phyloP scores from a whole-genome alignment of 2,113 vertebrate genomes.

The Amphiprion percula region DNA sequence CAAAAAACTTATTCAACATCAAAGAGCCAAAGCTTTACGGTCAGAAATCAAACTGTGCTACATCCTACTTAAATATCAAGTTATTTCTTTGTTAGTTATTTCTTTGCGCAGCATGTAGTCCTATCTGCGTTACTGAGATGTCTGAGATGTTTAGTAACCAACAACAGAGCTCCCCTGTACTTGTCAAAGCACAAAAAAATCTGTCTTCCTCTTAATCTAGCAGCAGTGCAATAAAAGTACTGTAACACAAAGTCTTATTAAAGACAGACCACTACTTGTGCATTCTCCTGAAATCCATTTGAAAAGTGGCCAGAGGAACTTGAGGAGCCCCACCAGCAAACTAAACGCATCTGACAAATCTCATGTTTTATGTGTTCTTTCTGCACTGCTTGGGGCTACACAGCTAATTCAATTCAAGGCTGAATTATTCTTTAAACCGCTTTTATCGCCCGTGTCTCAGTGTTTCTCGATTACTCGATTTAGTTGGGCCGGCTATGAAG shows the following conservation, averaged over 20 bases:
- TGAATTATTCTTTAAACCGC: slow-evolving; percentile 50
- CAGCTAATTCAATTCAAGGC: slow-evolving; percentile 56
- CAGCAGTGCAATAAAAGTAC: slow-evolving; percentile 12
- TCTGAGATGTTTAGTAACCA: slow-evolving; percentile 28
- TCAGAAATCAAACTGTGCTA: neutral
- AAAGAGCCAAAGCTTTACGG: neutral
- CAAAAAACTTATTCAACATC: neutral
- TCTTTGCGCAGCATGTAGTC: neutral
- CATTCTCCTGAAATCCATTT: slow-evolving; percentile 2
- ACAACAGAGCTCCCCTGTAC: neutral
- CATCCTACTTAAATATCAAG: neutral
- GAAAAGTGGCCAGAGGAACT: slow-evolving; percentile 10
- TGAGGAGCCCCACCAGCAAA: neutral
- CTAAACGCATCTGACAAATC: slow-evolving; percentile 45
- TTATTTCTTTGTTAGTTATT: neutral
- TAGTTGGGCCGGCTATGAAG: neutral
- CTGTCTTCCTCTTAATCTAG: neutral
- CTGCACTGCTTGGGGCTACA: slow-evolving; percentile 13
- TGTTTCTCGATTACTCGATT: slow-evolving; percentile 45
- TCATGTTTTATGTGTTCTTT: slow-evolving; percentile 47
- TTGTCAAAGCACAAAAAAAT: slow-evolving; percentile 43
- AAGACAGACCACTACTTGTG: slow-evolving; percentile 34
- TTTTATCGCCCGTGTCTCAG: slow-evolving; percentile 50
- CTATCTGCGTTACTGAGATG: neutral
- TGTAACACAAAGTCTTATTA: slow-evolving; percentile 25